These are phyloP conservation scores for Cettia cetti DNA, from an alignment of 2,113 vertebrate genomes.

Conservation along the genomic window DNA sequence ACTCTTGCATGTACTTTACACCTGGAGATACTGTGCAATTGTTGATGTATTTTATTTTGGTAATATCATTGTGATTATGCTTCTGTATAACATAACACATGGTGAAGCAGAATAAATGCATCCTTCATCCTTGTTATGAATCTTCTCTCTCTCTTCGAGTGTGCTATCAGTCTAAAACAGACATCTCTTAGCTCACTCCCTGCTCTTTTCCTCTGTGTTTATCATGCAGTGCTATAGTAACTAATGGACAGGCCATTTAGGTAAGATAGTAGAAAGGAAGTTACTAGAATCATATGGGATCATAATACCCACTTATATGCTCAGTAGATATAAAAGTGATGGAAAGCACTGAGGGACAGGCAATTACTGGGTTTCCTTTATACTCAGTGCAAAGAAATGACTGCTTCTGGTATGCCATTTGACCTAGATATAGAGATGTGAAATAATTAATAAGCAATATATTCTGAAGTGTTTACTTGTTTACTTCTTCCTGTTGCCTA, in stretches of 20 bases:
- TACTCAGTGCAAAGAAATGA: neutral
- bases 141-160: neutral
- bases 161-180: neutral
- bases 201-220: neutral
- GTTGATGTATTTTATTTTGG: slow-evolving; percentile 7
- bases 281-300: neutral
- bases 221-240: neutral
- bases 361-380: neutral
- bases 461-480: neutral
- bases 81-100: neutral
- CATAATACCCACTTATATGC: neutral
- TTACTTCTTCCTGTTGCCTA: neutral
- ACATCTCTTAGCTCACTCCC: neutral
- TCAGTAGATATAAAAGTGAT: neutral
- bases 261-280: neutral
- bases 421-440: neutral
- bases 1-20: neutral
- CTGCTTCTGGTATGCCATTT: neutral
- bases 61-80: slow-evolving; percentile 14
- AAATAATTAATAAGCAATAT: neutral
- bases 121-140: neutral
- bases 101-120: slow-evolving; percentile 18
- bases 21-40: neutral
- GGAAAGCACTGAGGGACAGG: neutral
- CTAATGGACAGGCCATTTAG: neutral